phyloP scores from a whole-genome alignment of 2,888 invertebrate species.

The Crepidodera aurea region DNA sequence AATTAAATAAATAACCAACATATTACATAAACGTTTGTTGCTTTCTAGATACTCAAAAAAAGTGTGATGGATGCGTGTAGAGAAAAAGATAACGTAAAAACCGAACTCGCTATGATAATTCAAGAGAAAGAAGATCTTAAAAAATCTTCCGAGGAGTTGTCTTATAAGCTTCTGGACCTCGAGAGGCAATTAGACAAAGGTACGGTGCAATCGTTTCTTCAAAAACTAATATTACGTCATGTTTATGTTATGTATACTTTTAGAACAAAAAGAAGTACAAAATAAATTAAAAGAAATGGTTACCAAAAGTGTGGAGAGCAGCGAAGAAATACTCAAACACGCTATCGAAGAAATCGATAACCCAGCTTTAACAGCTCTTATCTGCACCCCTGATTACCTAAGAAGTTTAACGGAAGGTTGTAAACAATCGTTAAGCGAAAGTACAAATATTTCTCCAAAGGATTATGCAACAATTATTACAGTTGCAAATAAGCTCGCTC shows the following conservation, averaged over 20 bases:
- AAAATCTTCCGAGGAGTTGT: slow-evolving; percentile 49
- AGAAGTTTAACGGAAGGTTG: slow-evolving; percentile 60
- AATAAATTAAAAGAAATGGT: slow-evolving; percentile 51
- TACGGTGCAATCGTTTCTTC: no score
- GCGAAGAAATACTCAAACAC: slow-evolving; percentile 54
- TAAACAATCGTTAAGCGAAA: slow-evolving; percentile 57
- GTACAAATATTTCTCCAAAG: slow-evolving; percentile 51
- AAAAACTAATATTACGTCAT: no score
- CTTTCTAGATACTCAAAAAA: slow-evolving; percentile 68
- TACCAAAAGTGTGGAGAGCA: slow-evolving; percentile 54
- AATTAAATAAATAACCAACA: not conserved
- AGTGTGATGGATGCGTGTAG: slow-evolving; percentile 70
- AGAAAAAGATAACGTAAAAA: slow-evolving; percentile 71
- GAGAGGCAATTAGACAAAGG: slow-evolving; percentile 61
- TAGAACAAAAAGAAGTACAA: slow-evolving; percentile 50
- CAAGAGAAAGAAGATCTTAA: slow-evolving; percentile 72
- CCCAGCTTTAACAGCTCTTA: slow-evolving; percentile 71
- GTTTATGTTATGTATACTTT: no score
- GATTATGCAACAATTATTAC: slow-evolving; percentile 57
- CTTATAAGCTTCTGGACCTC: slow-evolving; percentile 51
- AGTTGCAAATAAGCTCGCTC: slow-evolving; percentile 65
- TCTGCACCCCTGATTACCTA: slow-evolving; percentile 72
- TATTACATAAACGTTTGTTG: no score
- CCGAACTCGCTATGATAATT: slow-evolving; percentile 71
- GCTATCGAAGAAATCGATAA: slow-evolving; percentile 70